Percentiles rank a stretch among this genome's conserved stretches.
These are phyloP conservation scores for Cryptus viduatorius DNA, from an alignment of 2,888 invertebrate genomes.

Conservation along the genomic window DNA sequence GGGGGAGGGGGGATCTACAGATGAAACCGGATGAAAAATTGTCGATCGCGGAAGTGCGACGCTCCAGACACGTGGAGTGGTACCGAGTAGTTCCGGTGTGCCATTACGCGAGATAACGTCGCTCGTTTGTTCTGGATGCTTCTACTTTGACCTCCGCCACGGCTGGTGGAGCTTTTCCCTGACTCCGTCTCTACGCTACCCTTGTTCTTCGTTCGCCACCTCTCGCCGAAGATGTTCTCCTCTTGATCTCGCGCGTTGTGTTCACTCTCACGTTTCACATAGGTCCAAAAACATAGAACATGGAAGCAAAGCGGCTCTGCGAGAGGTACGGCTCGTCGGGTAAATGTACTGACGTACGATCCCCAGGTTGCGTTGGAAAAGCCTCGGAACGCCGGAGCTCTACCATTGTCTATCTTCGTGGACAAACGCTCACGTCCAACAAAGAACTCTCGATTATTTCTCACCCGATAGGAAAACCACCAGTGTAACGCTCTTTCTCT, in stretches of 20 bases:
- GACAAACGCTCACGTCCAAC: conserved; percentile 1
- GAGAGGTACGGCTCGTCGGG: background rate
- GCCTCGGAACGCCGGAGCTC: conserved; percentile 16
- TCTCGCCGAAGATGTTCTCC: conserved; percentile 19
- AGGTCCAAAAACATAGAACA: background rate
- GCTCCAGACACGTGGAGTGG: conserved; percentile 42
- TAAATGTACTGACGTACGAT: background rate
- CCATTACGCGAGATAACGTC: conserved; percentile 77
- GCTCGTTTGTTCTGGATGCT: conserved; percentile 74
- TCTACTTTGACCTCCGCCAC: conserved; percentile 30
- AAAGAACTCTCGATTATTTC: conserved; percentile 58
- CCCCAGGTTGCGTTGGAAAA: conserved; percentile 29
- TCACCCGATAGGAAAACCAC: background rate
- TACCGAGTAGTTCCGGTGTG: conserved; percentile 75
- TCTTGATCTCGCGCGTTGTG: conserved; percentile 2
- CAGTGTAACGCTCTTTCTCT: conserved; percentile 26
- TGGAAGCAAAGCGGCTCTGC: background rate
- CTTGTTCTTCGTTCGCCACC: conserved; percentile 10
- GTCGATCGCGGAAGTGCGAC: conserved; percentile 63
- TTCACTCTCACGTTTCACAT: conserved; percentile 18
- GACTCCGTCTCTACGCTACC: conserved; percentile 33
- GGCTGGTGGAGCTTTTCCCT: conserved; percentile 27
- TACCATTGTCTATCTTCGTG: conserved; percentile 26
- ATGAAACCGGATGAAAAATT: conserved; percentile 64
- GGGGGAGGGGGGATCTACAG: conserved; percentile 32